Conservation (phyloP, 1,140 invertebrate species). For the Aphidius ervi region DNA sequence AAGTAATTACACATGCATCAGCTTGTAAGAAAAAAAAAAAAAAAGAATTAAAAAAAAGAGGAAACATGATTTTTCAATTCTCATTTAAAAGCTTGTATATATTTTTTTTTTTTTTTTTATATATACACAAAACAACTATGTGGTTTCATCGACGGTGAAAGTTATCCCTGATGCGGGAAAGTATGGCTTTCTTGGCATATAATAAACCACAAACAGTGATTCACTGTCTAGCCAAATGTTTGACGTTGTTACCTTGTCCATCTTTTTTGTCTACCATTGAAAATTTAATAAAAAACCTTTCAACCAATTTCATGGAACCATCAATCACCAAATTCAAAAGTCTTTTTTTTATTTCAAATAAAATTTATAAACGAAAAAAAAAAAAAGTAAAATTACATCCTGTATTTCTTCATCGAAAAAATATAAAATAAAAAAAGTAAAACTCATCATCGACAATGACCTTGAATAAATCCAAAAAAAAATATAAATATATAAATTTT, state of each 20-base stretch:
- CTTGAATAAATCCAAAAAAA: too few relatives aligned
- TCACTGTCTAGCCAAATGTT: slow-evolving; percentile 33
- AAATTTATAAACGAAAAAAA: too few relatives aligned
- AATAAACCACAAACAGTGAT: slow-evolving; percentile 35
- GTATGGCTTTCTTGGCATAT: slow-evolving; percentile 51
- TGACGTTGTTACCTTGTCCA: slow-evolving; percentile 4
- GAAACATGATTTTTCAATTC: slow-evolving; percentile 41
- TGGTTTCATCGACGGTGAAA: slow-evolving; percentile 52
- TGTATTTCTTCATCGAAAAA: background rate
- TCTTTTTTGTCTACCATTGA: background rate
- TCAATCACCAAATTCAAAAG: background rate
- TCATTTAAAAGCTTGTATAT: slow-evolving; percentile 26
- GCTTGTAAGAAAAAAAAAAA: background rate
- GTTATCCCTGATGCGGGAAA: slow-evolving; percentile 47
- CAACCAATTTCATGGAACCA: slow-evolving; percentile 6
- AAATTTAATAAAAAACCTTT: background rate
- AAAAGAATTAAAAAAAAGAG: slow-evolving; percentile 2
- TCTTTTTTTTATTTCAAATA: too few relatives aligned
- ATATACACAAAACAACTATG: slow-evolving; percentile 6
- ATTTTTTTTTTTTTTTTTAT: too few relatives aligned
- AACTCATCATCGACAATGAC: too few relatives aligned
- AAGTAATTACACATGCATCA: slow-evolving; percentile 2
- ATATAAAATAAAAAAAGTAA: too few relatives aligned
- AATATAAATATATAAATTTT: too few relatives aligned
- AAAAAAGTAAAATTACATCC: background rate